These are phyloP conservation scores for Drosophila sturtevanti DNA, from an alignment of 1,140 invertebrate genomes.

Conservation along the genomic window DNA sequence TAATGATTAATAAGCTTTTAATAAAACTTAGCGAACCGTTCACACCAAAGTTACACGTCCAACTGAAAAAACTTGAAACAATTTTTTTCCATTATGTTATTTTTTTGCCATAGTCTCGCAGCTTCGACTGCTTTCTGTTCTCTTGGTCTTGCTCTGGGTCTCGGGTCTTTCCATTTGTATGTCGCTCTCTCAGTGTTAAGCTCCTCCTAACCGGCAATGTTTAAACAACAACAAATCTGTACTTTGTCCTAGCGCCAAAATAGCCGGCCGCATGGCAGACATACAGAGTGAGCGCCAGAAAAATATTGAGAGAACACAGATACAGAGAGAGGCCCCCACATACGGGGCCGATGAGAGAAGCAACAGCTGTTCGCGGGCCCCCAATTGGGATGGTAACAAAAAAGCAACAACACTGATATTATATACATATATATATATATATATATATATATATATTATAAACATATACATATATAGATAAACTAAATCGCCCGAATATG, in stretches of 20 bases:
- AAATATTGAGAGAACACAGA: not conserved
- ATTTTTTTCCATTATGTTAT: conserved; percentile 18
- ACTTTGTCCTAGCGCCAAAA: conserved; percentile 61
- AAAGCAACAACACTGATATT: not conserved
- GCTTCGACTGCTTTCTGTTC: conserved; percentile 27
- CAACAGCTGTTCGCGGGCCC: conserved; percentile 55
- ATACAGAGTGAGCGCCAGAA: not conserved
- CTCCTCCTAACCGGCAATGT: conserved; percentile 31
- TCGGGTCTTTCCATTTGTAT: conserved; percentile 51
- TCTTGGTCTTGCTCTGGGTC: conserved; percentile 28
- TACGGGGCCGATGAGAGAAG: not conserved
- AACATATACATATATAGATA: not conserved
- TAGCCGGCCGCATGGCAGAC: conserved; percentile 15
- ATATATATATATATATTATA: not conserved
- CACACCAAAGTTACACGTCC: conserved; percentile 70
- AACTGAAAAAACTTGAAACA: conserved; percentile 70
- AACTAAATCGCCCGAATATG: not conserved
- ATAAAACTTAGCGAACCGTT: conserved; percentile 63
- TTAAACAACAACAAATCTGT: conserved; percentile 46
- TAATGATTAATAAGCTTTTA: too few relatives aligned
- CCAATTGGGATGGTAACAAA: conserved; percentile 13
- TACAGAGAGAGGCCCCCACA: conserved; percentile 5
- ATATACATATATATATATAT: not conserved
- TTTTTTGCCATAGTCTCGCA: conserved; percentile 36
- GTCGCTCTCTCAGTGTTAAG: not conserved